A percentile compares a stretch with the other conserved stretches of the same genome.
Evolutionary conservation across 2,888 invertebrate species (phyloP).

Genomic region (Itoplectis maculator): DNA sequence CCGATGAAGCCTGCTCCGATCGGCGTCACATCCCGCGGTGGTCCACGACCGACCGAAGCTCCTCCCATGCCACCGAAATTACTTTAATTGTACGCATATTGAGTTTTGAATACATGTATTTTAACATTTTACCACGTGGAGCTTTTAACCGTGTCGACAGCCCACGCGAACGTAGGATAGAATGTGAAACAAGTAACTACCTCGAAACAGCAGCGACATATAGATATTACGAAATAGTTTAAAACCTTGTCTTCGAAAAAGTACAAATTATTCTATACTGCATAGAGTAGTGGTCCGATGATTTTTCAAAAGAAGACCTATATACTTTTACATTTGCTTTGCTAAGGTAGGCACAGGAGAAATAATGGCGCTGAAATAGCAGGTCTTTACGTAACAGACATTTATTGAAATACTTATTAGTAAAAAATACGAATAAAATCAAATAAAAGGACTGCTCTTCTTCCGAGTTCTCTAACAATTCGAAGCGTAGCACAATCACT

Average conservation of each 20-base stretch:
- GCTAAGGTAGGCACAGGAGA: not conserved
- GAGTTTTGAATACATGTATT: constrained; percentile 33
- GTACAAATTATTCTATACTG: constrained; percentile 52
- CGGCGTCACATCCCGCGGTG: constrained; percentile 66
- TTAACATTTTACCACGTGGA: constrained; percentile 28
- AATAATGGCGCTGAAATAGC: not conserved
- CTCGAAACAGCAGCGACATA: constrained; percentile 37
- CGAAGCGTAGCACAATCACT: not conserved
- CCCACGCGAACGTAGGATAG: not conserved
- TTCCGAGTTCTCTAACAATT: not conserved
- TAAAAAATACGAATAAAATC: not conserved
- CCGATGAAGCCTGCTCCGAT: constrained; percentile 87
- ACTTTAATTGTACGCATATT: constrained; percentile 38
- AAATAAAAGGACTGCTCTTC: not conserved
- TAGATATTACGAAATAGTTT: constrained; percentile 25
- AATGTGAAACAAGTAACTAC: constrained; percentile 31
- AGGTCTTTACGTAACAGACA: not conserved
- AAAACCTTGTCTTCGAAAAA: constrained; percentile 18
- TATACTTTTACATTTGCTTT: not conserved
- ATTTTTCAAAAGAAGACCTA: too few relatives aligned
- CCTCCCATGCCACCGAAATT: constrained; percentile 67
- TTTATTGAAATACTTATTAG: not conserved
- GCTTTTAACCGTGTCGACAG: not conserved
- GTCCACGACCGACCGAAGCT: constrained; percentile 53
- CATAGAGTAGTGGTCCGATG: too few relatives aligned